phyloP scores from a whole-genome alignment of 2,888 invertebrate species.

The Gastracanthus pulcherrimus region DNA sequence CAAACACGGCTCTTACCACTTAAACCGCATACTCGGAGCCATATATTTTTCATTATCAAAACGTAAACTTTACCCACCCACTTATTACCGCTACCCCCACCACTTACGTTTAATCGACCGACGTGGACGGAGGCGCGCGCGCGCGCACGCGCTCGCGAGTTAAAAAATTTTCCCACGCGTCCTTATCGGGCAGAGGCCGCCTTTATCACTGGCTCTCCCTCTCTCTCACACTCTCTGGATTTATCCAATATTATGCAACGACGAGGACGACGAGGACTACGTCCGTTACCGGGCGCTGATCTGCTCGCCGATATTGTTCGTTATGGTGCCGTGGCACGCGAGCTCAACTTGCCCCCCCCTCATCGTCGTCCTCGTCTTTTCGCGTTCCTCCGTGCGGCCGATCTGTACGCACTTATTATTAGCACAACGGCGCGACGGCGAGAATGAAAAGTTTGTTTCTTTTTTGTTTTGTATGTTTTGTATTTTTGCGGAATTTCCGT shows the following conservation, averaged over 20 bases:
- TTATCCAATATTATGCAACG: slow-evolving; percentile 49
- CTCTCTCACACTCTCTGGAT: neutral
- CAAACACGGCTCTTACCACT: too few relatives aligned
- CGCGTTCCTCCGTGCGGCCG: neutral
- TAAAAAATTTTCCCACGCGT: slow-evolving; percentile 35
- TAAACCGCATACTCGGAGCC: neutral
- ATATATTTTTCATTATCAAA: neutral
- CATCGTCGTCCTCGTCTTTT: neutral
- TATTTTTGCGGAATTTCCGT: too few relatives aligned
- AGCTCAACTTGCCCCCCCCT: neutral
- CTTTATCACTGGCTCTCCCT: slow-evolving; percentile 33
- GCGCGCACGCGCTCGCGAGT: neutral
- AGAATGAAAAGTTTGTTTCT: too few relatives aligned
- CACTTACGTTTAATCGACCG: too few relatives aligned
- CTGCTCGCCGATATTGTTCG: slow-evolving; percentile 46
- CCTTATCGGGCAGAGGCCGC: slow-evolving; percentile 1
- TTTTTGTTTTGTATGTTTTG: too few relatives aligned
- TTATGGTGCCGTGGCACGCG: slow-evolving; percentile 47
- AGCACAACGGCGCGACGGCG: too few relatives aligned
- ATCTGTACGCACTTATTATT: neutral
- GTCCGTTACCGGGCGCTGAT: slow-evolving; percentile 28
- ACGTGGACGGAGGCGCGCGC: neutral
- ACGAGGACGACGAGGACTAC: slow-evolving; percentile 18
- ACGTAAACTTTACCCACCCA: neutral
- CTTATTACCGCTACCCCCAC: too few relatives aligned